These are phyloP conservation scores for Columba janthina DNA, from an alignment of 2,113 vertebrate species.

Conservation along the genomic window DNA sequence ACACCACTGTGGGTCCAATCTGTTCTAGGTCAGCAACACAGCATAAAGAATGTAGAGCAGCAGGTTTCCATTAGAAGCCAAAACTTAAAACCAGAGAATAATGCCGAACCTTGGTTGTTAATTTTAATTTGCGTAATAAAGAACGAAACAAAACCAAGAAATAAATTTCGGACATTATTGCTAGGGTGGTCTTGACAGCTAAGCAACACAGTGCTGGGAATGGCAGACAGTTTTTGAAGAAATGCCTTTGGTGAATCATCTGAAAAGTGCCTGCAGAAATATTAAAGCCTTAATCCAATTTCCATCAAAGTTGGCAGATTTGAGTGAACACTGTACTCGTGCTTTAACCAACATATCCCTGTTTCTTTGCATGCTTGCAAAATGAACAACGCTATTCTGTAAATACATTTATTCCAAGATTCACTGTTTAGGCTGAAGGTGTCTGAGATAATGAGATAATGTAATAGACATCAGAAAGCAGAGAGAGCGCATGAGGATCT, in stretches of 20 bases:
- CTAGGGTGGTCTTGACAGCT: not conserved
- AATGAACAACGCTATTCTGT: not conserved
- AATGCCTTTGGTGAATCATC: not conserved
- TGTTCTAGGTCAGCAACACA: not conserved
- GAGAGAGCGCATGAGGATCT: not conserved
- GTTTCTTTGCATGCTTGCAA: not conserved
- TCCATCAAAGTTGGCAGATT: not conserved
- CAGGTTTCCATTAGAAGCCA: not conserved
- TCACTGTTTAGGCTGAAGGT: not conserved
- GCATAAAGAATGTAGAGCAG: not conserved
- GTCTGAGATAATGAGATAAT: not conserved
- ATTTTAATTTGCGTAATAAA: not conserved
- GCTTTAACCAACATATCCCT: not conserved
- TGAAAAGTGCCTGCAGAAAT: constrained; percentile 5
- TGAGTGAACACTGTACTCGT: not conserved
- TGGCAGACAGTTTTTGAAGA: not conserved
- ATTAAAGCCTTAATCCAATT: constrained; percentile 6
- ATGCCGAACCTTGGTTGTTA: not conserved
- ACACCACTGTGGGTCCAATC: not conserved
- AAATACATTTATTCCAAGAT: not conserved
- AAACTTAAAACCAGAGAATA: not conserved
- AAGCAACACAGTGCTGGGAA: constrained; percentile 2
- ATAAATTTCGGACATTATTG: not conserved
- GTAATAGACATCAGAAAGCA: not conserved
- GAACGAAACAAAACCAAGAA: not conserved